phyloP scores from a whole-genome alignment of 1,140 invertebrate species.

The Aphelinus certus region DNA sequence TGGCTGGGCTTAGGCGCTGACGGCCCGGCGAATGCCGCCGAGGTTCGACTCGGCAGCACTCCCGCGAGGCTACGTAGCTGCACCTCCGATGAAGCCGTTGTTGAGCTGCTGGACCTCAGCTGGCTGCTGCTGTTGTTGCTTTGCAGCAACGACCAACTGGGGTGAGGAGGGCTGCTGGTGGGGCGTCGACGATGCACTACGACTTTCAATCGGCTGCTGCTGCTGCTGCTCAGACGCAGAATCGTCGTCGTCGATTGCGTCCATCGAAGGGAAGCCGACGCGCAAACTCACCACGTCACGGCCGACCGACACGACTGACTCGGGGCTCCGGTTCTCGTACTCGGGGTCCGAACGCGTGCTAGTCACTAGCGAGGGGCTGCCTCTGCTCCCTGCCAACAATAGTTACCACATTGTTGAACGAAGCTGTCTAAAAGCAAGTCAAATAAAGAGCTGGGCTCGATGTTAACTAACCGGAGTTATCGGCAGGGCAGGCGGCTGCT shows the following conservation, averaged over 20 bases:
- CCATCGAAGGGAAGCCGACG: slow-evolving; percentile 48
- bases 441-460: no score
- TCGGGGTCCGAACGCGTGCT: slow-evolving; percentile 49
- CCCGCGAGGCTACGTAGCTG: slow-evolving; percentile 56
- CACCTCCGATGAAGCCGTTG: slow-evolving; percentile 61
- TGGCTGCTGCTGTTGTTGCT: slow-evolving; percentile 25
- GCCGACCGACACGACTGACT: not conserved
- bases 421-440: no score
- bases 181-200: no score
- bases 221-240: not conserved
- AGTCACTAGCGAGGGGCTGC: slow-evolving; percentile 41
- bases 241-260: slow-evolving; percentile 44
- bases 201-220: no score
- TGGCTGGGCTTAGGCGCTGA: slow-evolving; percentile 27
- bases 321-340: slow-evolving; percentile 59
- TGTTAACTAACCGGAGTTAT: slow-evolving; percentile 23
- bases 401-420: no score
- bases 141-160: not conserved
- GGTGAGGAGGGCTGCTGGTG: not conserved
- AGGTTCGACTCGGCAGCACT: slow-evolving; percentile 16
- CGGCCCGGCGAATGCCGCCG: slow-evolving; percentile 36
- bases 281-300: slow-evolving; percentile 34
- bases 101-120: slow-evolving; percentile 43
- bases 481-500: not conserved
- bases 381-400: slow-evolving; percentile 41